A percentile compares a stretch with the other conserved stretches of the same genome.
Conservation (phyloP, 37 sponge, comb jelly and placozoan species). For the Aplysina aerophoba region DNA sequence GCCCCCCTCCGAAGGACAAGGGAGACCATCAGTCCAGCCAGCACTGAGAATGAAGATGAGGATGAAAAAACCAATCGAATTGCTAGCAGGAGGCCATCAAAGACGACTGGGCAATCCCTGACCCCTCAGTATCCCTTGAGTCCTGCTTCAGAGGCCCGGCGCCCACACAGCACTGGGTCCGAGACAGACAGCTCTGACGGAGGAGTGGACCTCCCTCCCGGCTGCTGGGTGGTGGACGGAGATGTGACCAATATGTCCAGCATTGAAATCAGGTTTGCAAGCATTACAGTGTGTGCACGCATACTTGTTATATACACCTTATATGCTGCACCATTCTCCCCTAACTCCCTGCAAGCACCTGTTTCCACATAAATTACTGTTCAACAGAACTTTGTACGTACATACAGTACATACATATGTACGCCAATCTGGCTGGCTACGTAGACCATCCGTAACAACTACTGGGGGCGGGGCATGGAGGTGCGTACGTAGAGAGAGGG, state of each 20-base stretch:
- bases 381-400: too few species aligned
- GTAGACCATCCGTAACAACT: too few species aligned
- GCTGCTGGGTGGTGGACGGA: constrained; percentile 76
- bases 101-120: neutral
- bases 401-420: neutral
- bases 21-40: neutral
- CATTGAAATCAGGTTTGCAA: constrained; percentile 78
- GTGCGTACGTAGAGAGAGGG: too few species aligned
- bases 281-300: too few species aligned
- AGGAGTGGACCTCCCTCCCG: constrained; percentile 36
- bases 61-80: constrained; percentile 32
- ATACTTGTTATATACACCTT: too few species aligned
- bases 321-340: too few species aligned
- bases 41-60: constrained; percentile 34
- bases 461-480: too few species aligned
- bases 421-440: neutral
- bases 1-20: neutral
- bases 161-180: too few species aligned
- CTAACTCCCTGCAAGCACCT: too few species aligned
- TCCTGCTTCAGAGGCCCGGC: neutral
- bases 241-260: constrained; percentile 55
- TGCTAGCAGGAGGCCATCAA: neutral
- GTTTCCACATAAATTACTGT: too few species aligned
- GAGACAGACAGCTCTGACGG: constrained; percentile 1
- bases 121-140: neutral